phyloP scores from a whole-genome alignment of 2,888 invertebrate species.

The Cordilura impudica region DNA sequence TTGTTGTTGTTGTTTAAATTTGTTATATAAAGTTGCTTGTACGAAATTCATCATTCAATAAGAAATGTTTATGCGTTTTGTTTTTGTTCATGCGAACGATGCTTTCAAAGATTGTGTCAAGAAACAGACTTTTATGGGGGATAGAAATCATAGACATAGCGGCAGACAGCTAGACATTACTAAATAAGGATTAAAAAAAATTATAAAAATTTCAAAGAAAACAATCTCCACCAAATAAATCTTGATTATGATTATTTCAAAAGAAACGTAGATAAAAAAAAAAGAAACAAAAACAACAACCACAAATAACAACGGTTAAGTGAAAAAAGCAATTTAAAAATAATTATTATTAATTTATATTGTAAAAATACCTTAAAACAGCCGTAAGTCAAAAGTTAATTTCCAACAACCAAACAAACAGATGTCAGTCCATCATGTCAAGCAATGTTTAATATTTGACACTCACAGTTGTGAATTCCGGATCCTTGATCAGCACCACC shows the following conservation, averaged over 20 bases:
- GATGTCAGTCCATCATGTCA: constrained; percentile 56
- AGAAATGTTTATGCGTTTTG: constrained; percentile 54
- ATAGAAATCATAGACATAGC: constrained; percentile 61
- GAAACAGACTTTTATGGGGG: constrained; percentile 60
- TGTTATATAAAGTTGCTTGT: not conserved
- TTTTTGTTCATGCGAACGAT: constrained; percentile 34
- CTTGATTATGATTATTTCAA: constrained; percentile 55
- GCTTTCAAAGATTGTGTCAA: constrained; percentile 60
- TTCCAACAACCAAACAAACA: constrained; percentile 31
- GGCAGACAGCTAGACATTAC: constrained; percentile 60
- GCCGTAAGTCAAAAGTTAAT: constrained; percentile 56
- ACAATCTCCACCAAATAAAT: constrained; percentile 61
- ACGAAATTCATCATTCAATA: constrained; percentile 55
- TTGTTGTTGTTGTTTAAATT: constrained; percentile 4
- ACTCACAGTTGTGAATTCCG: constrained; percentile 43
- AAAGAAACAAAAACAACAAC: not conserved
- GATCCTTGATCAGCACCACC: constrained; percentile 52
- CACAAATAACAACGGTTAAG: constrained; percentile 37
- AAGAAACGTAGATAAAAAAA: not conserved
- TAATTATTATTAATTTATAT: not conserved
- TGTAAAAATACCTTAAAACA: not conserved
- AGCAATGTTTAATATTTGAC: constrained; percentile 50
- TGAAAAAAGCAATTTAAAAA: constrained; percentile 27
- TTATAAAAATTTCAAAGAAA: constrained; percentile 51
- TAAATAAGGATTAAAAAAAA: constrained; percentile 51